phyloP scores from a whole-genome alignment of 2,113 vertebrate genomes.

The Dendropsophus ebraccatus region DNA sequence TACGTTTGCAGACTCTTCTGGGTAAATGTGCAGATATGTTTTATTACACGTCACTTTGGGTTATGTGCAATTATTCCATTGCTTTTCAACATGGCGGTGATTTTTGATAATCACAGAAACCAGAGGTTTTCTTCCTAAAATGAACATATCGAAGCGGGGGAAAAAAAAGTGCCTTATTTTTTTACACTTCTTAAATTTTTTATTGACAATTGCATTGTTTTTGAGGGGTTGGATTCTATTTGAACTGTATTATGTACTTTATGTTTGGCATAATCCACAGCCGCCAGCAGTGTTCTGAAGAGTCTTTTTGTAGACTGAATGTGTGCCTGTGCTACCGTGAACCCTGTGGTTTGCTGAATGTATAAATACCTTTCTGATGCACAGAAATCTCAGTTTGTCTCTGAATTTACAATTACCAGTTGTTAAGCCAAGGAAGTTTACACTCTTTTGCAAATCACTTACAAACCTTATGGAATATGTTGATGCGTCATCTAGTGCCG shows the following conservation, averaged over 20 bases:
- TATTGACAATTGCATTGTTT: slow-evolving; percentile 71
- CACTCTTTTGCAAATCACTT: background rate
- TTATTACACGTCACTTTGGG: slow-evolving; percentile 15
- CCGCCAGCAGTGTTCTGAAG: slow-evolving; percentile 48
- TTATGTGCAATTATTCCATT: slow-evolving; percentile 51
- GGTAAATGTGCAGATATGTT: background rate
- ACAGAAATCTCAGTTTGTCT: background rate
- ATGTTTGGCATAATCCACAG: background rate
- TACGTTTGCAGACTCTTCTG: background rate
- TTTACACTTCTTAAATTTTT: slow-evolving; percentile 77
- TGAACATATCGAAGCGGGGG: slow-evolving; percentile 70
- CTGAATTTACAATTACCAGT: background rate
- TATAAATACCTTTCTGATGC: slow-evolving; percentile 62
- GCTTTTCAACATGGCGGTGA: slow-evolving; percentile 29
- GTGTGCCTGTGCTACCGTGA: slow-evolving; percentile 65
- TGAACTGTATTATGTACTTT: slow-evolving; percentile 20
- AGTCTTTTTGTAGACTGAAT: slow-evolving; percentile 20
- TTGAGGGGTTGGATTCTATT: slow-evolving; percentile 39
- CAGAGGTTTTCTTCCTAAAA: slow-evolving; percentile 64
- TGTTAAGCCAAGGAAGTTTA: background rate
- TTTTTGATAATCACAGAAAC: slow-evolving; percentile 26
- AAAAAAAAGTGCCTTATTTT: slow-evolving; percentile 87
- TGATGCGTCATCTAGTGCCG: background rate
- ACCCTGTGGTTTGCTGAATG: slow-evolving; percentile 79
- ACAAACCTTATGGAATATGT: background rate